Evolutionary conservation across 1,140 invertebrate species (phyloP), one percentile per base, ranked within the genome.

Genomic region (Streblospio benedicti): DNA sequence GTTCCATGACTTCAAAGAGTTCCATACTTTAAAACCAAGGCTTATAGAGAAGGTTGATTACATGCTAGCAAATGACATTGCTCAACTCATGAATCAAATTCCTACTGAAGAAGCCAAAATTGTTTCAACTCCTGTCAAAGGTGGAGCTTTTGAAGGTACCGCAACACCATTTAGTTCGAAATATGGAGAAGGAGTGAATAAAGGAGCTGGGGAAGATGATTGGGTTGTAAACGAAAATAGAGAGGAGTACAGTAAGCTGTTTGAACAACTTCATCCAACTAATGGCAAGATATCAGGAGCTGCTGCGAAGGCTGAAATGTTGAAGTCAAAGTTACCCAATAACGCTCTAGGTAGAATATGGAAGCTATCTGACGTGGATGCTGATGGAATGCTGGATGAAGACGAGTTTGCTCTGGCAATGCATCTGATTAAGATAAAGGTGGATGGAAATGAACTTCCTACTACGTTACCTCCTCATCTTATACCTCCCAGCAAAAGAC

Each of bases 321-420:
- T 98, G 32, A 98, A 97, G 79, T 97, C 94, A 1, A 98, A 98
- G 80, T 81, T 99, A 65, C 96, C 96, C 0, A 98, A 99, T 77
- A 88, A 87, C 23, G 92, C 98, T 28, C 84, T 99, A 59, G 93
- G 91, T 54, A 99, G 97, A 71, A 72, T 82, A 66, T 99, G 95
- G 94, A 97, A 95, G 75, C 79, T 99, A 30, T 86, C 96, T 0
- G 97, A 99, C 78, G 85, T 97, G 35, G 95, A 99, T 78, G 87
- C 88, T 66, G 96, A 99, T 80, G 97, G 97, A 0, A 86, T 90
- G 79, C 79, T 98, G 47, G 95, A 99, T 79, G 76, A 83, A 0
- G 95, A 99, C 69, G 97, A 99, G 81, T 99, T 98, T 81, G 96
- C 96, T n/a, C 82, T 99, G 51, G 93, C 96, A 0, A 95, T 96